Base-by-base conservation (phyloP, 2,797 vertebrate species). In the Cercopithecus petaurista region DNA sequence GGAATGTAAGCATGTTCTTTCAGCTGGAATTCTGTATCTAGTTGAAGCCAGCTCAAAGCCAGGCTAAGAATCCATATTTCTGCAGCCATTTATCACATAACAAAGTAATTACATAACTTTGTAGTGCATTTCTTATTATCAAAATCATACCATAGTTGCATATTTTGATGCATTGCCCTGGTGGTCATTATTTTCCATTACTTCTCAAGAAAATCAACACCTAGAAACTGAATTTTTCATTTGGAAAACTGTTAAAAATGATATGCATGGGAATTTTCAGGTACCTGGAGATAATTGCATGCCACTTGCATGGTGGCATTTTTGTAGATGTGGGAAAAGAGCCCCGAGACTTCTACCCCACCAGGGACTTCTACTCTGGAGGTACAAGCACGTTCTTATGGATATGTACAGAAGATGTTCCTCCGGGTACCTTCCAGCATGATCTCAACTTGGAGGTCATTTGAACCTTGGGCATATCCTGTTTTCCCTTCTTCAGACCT, bases 1-100 rank as follows among this genome's bases (percentile, higher is more conserved):
- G 30, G 41, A 10, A 57, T 13, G 0, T 8, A 7, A 7, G 4
- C 4, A 2, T 1, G 26, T 36, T 59, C 41, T 41, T 26, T 36
- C 39, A 73, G 43, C 43, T 36, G 52, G 36, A 30, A 77, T 28
- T 57, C 55, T 75, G 21, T 28, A 6, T 75, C 50, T 41, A 17
- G 17, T 1, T n/a, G 50, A 61, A 81, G 86, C 43, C 81, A 33
- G n/a, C 5, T 9, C 30, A 50, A 90, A 33, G 30, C 88, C 76
- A 61, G n/a, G 48, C 39, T 19, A 4, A 57, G n/a, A 2, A 14
- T 9, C 8, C 28, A 3, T 24, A 13, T 72, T 61, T 61, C 55
- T 57, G 12, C 11, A 84, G 48, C 48, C 26, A 19, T 73, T 48
- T 73, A 36, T 84, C 70, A 43, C 5, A 0, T 14, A 17, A 43